Base-by-base conservation (phyloP, 1,140 invertebrate genomes). In the Lasioglossum albipes region DNA sequence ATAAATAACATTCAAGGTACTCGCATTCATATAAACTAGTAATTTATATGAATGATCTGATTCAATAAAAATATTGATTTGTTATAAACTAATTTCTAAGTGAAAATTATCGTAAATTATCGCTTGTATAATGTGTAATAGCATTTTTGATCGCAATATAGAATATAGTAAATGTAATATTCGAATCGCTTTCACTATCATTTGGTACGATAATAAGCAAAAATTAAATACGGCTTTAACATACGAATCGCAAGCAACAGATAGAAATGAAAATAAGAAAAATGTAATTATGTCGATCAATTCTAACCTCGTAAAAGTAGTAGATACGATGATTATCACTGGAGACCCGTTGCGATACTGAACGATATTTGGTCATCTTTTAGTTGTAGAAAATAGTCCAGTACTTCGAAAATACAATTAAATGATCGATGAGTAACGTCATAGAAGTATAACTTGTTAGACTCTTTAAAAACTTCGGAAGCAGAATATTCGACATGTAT, bases 361-460 rank as follows among this genome's bases (percentile, higher is more conserved):
- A 45, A 77, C 22, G 79, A 81, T 77, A 71, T 77, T 62, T 77
- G 75, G 67, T 77, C 79, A 81, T 81, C 79, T 77, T 77, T 81
- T 71, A 68, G 22, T 79, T 42, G 76, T 57, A 42, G 54, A 66
- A 73, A 76, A 76, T 67, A 72, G 49, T 59, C 59, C 59, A 75
- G 49, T 76, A 66, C 18, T 57, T 10, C 45, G 13, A 75, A 81
- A 81, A 83, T 71, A 20, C 16, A 66, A 68, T 62, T 45, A 75
- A 78, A 54, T 54, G 52, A 81, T n/a, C 52, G 59, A 45, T 78
- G 75, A 67, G 27, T 52, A 78, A 59, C 70, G 61, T 62, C 52
- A 78, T 73, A 65, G 20, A 49, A 73, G 16, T 52, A 52, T 13
- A 54, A 72, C 2, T 77, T 42, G 45, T 22, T 66, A 31, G 41